Base-by-base conservation (phyloP, 2,113 vertebrate species). In the Geococcyx californianus region DNA sequence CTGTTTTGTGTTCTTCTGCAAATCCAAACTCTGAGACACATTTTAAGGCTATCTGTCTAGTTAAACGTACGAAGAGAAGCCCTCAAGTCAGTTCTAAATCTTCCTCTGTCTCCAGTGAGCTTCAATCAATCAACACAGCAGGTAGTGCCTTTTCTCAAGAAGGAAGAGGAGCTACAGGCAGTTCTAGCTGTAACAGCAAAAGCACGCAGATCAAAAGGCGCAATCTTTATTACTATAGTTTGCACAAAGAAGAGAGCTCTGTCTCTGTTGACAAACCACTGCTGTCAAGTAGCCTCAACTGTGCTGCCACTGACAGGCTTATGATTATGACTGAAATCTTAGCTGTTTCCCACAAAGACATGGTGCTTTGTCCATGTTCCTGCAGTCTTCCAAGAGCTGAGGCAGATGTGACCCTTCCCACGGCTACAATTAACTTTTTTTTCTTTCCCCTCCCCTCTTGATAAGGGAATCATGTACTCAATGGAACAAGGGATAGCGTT, bases 41-140 rank as follows among this genome's bases (percentile, higher is more conserved):
- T 38, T 95, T 93, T 92, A 63, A 77, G 79, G 80, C 88, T 76
- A 88, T 85, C 79, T 77, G 63, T 90, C 89, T 86, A 58, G 18
- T 63, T 94, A 70, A 74, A 94, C 56, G 84, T 89, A 58, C 0
- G 55, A 82, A 87, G 64, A 88, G 72, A 89, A 81, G 56, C 86
- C 90, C 88, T 89, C 74, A 45, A 93, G 90, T 58, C 88, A 92
- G 70, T 34, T 49, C 67, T 95, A 97, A 95, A 95, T 95, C 94
- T 80, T 91, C 44, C 78, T 60, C 62, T 54, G 55, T 84, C 86
- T 88, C 73, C 84, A 91, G 64, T 14, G 83, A 92, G 62, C 66
- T 89, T 91, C 84, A 84, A 81, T 94, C 95, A 93, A 93, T 95
- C 96, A 94, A 45, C 52, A 74, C 89, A 96, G 96, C 94, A 93